phyloP scores from a whole-genome alignment of 1,140 invertebrate species.

The Vanessa tameamea region DNA sequence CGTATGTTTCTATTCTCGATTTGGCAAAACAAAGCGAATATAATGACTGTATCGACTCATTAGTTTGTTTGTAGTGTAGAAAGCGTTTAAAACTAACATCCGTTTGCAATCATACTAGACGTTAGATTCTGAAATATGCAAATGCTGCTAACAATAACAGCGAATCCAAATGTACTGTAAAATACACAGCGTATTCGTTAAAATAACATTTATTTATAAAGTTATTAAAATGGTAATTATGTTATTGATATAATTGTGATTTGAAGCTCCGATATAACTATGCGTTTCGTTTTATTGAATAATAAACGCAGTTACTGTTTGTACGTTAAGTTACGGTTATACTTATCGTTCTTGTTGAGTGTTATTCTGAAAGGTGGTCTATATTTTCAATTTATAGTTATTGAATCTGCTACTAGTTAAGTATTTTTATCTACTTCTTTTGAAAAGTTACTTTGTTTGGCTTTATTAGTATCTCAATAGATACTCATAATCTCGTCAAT shows the following conservation, averaged over 20 bases:
- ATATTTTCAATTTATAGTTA: too few relatives aligned
- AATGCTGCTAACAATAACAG: slow-evolving; percentile 28
- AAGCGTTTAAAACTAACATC: slow-evolving; percentile 31
- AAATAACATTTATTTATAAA: slow-evolving; percentile 32
- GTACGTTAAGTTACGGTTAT: too few relatives aligned
- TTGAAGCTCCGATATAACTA: not conserved
- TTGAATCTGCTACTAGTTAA: too few relatives aligned
- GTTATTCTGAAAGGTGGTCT: too few relatives aligned
- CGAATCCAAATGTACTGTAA: slow-evolving; percentile 16
- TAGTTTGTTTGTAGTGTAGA: slow-evolving; percentile 39
- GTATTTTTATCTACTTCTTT: too few relatives aligned
- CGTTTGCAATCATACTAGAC: slow-evolving; percentile 21
- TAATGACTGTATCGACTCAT: slow-evolving; percentile 45
- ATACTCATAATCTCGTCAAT: too few relatives aligned
- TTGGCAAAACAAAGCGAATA: slow-evolving; percentile 38
- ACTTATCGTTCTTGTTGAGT: too few relatives aligned
- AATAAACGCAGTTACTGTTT: not conserved
- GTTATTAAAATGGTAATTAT: slow-evolving; percentile 29
- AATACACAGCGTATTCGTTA: slow-evolving; percentile 18
- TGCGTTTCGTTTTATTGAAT: not conserved
- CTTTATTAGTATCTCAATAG: too few relatives aligned
- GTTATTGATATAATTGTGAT: slow-evolving; percentile 29
- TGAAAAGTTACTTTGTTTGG: not conserved
- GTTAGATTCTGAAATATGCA: slow-evolving; percentile 27
- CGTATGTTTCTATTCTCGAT: slow-evolving; percentile 24